Percentiles rank a stretch among this genome's conserved stretches.
phyloP scores from a whole-genome alignment of 2,113 vertebrate genomes.

The Catharus bicknelli region DNA sequence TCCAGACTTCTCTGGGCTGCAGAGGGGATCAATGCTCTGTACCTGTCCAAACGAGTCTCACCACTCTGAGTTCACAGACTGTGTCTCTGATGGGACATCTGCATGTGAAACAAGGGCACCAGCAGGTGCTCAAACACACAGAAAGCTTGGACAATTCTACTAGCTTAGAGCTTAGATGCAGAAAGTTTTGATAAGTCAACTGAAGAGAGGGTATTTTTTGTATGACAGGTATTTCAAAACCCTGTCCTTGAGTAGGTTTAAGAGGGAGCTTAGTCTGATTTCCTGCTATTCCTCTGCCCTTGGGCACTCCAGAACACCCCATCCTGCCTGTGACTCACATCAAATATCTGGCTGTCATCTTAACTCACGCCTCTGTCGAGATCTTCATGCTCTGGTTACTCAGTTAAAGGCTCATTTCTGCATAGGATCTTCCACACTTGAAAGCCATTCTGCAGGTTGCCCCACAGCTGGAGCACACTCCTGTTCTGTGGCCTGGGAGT shows the following conservation, averaged over 20 bases:
- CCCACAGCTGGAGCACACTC: not conserved
- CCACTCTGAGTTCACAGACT: not conserved
- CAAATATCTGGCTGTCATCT: not conserved
- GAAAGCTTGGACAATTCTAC: not conserved
- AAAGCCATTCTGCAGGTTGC: not conserved
- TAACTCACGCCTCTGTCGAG: not conserved
- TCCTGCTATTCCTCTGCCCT: not conserved
- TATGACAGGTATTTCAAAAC: not conserved
- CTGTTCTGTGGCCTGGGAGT: not conserved
- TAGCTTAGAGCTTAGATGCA: not conserved
- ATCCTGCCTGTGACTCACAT: not conserved
- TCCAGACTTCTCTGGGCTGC: not conserved
- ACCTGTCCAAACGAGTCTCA: not conserved
- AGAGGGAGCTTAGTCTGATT: not conserved
- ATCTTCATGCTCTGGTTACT: not conserved
- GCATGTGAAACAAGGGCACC: not conserved
- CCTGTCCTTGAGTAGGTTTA: not conserved
- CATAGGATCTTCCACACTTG: not conserved
- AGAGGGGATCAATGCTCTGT: not conserved
- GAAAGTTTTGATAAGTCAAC: not conserved
- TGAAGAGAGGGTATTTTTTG: not conserved
- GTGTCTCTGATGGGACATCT: not conserved
- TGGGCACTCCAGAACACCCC: not conserved
- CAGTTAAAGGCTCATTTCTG: not conserved
- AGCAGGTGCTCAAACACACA: not conserved